Base-by-base conservation (phyloP, 1,140 invertebrate species). In the Drosophila melanica region DNA sequence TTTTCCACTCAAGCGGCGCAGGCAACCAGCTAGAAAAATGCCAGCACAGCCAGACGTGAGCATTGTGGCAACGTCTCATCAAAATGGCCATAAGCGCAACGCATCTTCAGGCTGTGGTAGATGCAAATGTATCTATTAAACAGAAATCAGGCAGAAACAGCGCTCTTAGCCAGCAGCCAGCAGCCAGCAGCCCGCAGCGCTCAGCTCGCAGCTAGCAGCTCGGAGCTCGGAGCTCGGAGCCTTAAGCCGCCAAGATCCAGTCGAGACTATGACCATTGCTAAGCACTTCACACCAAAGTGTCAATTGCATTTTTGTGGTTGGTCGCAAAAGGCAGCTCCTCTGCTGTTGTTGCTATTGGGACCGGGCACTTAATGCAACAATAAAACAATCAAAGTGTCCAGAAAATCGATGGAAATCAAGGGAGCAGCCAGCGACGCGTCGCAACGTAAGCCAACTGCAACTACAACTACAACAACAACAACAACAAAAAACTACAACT, bases 41-140 rank as follows among this genome's bases (percentile, higher is more conserved):
- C 82, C 59, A 27, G 58, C 80, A 51, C 51, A 80, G 68, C 23
- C 39, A 68, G 42, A 57, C 66, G 57, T 68, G 55, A 48, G 44
- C 54, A 58, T 58, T 67, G 65, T 35, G 62, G 62, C 62, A 53
- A 65, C 50, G 39, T 53, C 48, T 20, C 62, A 68, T 59, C 65
- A 68, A 57, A 41, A 35, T 68, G 55, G 54, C 55, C 55, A 68
- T 44, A 51, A 70, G 57, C 62, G 14, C 58, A 75, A 76, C 80
- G 80, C 76, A 84, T 79, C 80, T 75, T 77, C 62, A 54, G 48
- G 16, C 63, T 39, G 30, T 18, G 37, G 20, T 30, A 69, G 82
- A 82, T 86, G 82, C 82, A 86, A 86, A 86, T 86, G 82, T 86
- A 87, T 86, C 82, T 86, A 86, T 86, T 86, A 86, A 86, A 86